A percentile compares a stretch with the other conserved stretches of the same genome.
Conservation (phyloP, 2,113 vertebrate genomes). For the Leptobrachium ailaonicum region DNA sequence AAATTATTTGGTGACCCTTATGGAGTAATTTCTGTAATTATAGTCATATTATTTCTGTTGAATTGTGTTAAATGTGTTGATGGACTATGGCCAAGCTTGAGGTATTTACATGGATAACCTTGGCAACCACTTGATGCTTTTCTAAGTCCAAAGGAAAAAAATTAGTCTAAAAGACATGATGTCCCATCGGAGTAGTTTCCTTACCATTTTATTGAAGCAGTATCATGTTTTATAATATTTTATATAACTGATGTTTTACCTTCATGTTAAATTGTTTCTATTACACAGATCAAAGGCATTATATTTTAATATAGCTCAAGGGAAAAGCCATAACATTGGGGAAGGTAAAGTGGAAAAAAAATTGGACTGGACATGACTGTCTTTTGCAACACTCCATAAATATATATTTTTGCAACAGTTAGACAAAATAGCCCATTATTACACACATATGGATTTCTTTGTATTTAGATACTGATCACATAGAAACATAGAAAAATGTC, state of each 20-base stretch:
- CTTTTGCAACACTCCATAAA: conserved; percentile 14
- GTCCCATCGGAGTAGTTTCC: conserved; percentile 5
- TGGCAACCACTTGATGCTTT: conserved; percentile 10
- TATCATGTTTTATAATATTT: conserved; percentile 32
- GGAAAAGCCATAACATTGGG: neutral
- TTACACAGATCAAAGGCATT: conserved; percentile 7
- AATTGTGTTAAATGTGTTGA: conserved; percentile 13
- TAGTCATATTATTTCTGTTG: neutral
- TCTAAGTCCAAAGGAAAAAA: conserved; percentile 12
- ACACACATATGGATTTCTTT: too few species aligned
- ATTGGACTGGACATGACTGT: neutral
- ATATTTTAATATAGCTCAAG: conserved; percentile 3
- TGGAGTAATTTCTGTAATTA: neutral
- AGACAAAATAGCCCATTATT: neutral
- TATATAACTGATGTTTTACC: conserved; percentile 6
- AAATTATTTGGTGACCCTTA: neutral
- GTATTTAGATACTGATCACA: too few species aligned
- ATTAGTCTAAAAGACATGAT: conserved; percentile 20
- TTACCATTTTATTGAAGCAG: conserved; percentile 13
- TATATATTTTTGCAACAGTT: conserved; percentile 21
- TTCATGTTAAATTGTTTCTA: conserved; percentile 5
- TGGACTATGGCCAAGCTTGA: conserved; percentile 14
- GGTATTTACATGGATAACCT: conserved; percentile 22
- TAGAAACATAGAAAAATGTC: too few species aligned
- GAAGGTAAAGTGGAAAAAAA: neutral